Base-by-base conservation (phyloP, 2,888 invertebrate species). In the Drosophila sordidula region DNA sequence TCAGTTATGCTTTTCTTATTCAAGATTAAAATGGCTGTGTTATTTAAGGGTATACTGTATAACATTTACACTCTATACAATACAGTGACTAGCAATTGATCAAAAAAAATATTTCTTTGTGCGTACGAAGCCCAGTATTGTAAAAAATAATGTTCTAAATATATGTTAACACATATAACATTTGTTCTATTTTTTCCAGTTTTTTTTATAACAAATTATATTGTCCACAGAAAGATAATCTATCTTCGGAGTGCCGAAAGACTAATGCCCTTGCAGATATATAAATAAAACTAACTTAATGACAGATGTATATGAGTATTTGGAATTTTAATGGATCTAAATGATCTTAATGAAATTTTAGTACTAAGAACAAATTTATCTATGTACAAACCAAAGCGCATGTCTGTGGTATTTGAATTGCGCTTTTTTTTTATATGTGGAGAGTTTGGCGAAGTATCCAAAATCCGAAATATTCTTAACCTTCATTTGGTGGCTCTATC, bases 21-120 rank as follows among this genome's bases (percentile, higher is more conserved):
- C 9, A 9, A 34, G 3, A 41, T 25, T 5, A 25, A 39, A 68
- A 26, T 55, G 54, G 57, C 63, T 57, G 63, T 56, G 65, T 70
- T 75, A 65, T 73, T 73, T 51, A 70, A 75, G 76, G 73, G 73
- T 70, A 29, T 25, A 55, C 22, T 50, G 32, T 70, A 57, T 57
- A 46, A 62, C 49, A 70, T 39, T 29, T n/a, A 45, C 52, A 50
- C 36, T 58, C 55, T 62, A 61, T 52, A 56, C 38, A 38, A 49
- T 42, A 62, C 32, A 64, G 36, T 46, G 49, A 66, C 39, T 54
- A 66, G 57, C 22, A 71, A 56, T 26, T 45, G 12, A 51, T 57
- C 38, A 58, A 51, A 47, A 36, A 36, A 42, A 16, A 42, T 52
- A 34, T 51, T 45, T 49, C 36, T 39, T 56, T 63, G 41, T 69